A percentile compares a stretch with the other conserved stretches of the same genome.
Conservation (phyloP, 2,113 vertebrate species). For the Tupaia tana region DNA sequence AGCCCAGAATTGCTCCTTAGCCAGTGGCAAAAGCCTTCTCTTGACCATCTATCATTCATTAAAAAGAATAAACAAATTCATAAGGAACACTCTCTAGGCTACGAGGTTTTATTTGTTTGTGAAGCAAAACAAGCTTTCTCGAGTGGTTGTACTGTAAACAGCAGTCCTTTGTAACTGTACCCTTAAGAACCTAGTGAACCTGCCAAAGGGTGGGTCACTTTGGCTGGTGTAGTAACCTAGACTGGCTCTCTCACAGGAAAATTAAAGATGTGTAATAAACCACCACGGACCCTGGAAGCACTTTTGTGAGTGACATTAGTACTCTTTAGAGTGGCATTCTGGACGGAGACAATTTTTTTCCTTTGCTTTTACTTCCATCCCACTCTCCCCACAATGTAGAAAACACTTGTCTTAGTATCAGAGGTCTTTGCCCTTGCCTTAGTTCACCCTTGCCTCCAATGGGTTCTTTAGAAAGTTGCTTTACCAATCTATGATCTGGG, state of each 20-base stretch:
- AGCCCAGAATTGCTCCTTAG: conserved; percentile 28
- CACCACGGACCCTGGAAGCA: conserved; percentile 27
- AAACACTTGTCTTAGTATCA: background rate
- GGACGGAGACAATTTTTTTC: background rate
- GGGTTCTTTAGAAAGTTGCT: background rate
- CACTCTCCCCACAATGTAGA: background rate
- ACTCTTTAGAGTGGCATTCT: background rate
- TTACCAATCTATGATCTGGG: background rate
- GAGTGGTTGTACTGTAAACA: conserved; percentile 61
- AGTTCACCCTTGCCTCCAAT: background rate
- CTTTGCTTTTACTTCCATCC: background rate
- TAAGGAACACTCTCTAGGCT: background rate
- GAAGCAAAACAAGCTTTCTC: conserved; percentile 55
- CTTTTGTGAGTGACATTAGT: conserved; percentile 18
- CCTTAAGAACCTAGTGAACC: conserved; percentile 15
- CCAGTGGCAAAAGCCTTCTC: conserved; percentile 32
- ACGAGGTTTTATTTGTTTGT: conserved; percentile 63
- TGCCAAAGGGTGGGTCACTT: conserved; percentile 62
- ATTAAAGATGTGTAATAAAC: conserved; percentile 52
- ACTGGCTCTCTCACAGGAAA: conserved; percentile 50
- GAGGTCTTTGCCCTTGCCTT: background rate
- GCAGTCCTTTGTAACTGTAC: conserved; percentile 41
- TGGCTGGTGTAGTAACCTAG: conserved; percentile 15
- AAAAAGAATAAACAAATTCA: conserved; percentile 65
- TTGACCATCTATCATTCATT: conserved; percentile 39